Evolutionary conservation across 2,888 invertebrate genomes (phyloP).

Genomic region (Agrotis clavis): DNA sequence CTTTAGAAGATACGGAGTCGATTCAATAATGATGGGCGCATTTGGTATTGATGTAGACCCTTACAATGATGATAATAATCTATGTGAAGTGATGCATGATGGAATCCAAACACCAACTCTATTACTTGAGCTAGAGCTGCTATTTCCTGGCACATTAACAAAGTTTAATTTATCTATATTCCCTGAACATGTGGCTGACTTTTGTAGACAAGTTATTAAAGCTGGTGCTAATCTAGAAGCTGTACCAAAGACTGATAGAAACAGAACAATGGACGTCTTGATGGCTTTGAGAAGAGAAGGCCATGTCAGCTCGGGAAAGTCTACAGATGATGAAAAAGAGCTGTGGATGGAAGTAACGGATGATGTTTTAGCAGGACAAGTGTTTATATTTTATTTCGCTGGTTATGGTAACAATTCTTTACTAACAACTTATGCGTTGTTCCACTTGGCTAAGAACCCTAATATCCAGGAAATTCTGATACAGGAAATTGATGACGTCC

Average conservation of each 20-base stretch:
- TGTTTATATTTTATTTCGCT: conserved; percentile 82
- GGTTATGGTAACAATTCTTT: conserved; percentile 85
- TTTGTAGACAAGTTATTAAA: conserved; percentile 65
- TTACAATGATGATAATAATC: conserved; percentile 55
- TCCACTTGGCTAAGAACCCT: conserved; percentile 79
- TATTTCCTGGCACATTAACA: conserved; percentile 65
- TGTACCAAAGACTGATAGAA: conserved; percentile 32
- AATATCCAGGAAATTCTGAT: conserved; percentile 78
- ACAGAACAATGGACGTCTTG: conserved; percentile 67
- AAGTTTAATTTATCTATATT: conserved; percentile 66
- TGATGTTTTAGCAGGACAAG: conserved; percentile 78
- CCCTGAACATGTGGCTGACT: conserved; percentile 54
- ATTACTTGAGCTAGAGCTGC: conserved; percentile 67
- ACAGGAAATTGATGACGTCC: conserved; percentile 75
- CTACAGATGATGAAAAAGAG: conserved; percentile 42
- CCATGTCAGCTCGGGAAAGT: conserved; percentile 19
- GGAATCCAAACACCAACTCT: conserved; percentile 61
- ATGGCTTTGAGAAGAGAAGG: conserved; percentile 57
- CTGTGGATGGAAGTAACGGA: conserved; percentile 70
- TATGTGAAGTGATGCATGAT: conserved; percentile 62
- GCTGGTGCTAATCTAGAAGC: conserved; percentile 48
- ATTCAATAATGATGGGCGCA: conserved; percentile 62
- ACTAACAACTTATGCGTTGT: conserved; percentile 76
- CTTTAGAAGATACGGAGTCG: conserved; percentile 67
- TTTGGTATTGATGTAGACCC: conserved; percentile 68